Percentiles rank a stretch among this genome's conserved stretches.
Evolutionary conservation across 2,888 invertebrate species (phyloP).

Genomic region (Penaeus monodon): DNA sequence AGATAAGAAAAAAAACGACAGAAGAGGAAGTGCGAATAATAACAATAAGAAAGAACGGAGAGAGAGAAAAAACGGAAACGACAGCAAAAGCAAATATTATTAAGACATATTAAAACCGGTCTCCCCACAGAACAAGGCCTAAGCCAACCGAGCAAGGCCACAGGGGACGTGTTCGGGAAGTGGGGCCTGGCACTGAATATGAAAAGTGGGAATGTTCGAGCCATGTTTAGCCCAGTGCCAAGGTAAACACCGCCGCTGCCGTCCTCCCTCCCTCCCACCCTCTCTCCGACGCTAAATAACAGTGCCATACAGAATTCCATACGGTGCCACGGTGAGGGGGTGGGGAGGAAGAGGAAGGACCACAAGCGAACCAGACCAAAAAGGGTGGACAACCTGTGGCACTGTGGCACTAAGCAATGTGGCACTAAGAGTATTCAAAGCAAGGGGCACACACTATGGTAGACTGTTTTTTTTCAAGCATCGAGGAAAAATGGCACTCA

Average conservation of each 20-base stretch:
- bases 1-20: no score
- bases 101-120: no score
- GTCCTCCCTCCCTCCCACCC: not conserved
- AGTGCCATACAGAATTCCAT: not conserved
- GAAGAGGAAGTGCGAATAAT: no score
- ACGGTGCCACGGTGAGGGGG: not conserved
- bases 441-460: no score
- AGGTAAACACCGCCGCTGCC: not conserved
- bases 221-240: constrained; percentile 13
- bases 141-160: not conserved
- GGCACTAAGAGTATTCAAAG: no score
- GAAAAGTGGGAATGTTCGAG: constrained; percentile 11
- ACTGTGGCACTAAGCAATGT: no score
- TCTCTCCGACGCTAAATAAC: not conserved
- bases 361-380: not conserved
- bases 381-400: not conserved
- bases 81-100: no score
- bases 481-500: no score
- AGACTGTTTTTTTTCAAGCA: no score
- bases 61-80: no score
- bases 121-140: no score
- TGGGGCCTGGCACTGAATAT: not conserved
- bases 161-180: not conserved
- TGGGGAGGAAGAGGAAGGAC: not conserved
- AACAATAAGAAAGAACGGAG: no score